Conservation (phyloP, 2,797 vertebrate genomes). For the Amniataba percoides region DNA sequence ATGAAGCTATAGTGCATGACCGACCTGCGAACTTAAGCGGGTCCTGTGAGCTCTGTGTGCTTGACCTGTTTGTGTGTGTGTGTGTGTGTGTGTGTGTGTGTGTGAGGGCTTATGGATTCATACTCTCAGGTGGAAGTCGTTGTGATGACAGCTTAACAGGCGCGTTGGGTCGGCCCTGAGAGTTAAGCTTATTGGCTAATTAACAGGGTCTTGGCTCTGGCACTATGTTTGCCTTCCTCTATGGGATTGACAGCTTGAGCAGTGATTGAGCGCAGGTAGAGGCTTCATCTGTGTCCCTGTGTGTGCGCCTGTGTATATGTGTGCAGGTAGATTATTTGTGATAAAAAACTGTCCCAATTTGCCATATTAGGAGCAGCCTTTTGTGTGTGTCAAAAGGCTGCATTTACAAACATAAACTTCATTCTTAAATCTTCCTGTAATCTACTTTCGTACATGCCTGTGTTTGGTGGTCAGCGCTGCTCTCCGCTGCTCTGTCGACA, state of each 20-base stretch:
- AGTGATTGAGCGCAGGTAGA: slow-evolving; percentile 54
- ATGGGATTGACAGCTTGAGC: slow-evolving; percentile 62
- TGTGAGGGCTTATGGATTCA: slow-evolving; percentile 46
- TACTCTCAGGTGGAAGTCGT: slow-evolving; percentile 59
- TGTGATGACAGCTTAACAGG: slow-evolving; percentile 72
- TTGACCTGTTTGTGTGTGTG: slow-evolving; percentile 19
- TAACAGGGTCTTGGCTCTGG: slow-evolving; percentile 64
- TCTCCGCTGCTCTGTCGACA: slow-evolving; percentile 30
- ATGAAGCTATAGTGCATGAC: slow-evolving; percentile 30
- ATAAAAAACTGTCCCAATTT: slow-evolving; percentile 3
- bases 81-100: slow-evolving; percentile 31
- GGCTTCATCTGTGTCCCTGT: slow-evolving; percentile 35
- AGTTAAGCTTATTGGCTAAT: slow-evolving; percentile 72
- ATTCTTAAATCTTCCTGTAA: slow-evolving; percentile 26
- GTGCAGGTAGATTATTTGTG: slow-evolving; percentile 13
- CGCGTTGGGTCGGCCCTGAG: slow-evolving; percentile 42
- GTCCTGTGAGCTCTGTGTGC: slow-evolving; percentile 13
- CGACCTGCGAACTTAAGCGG: background rate
- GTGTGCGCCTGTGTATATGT: slow-evolving; percentile 3
- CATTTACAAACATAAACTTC: slow-evolving; percentile 8
- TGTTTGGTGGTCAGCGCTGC: slow-evolving; percentile 33
- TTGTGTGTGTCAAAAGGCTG: background rate
- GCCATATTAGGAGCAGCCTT: background rate
- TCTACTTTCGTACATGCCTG: background rate
- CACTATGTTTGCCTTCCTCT: slow-evolving; percentile 64